These are phyloP conservation scores for Sphenodon punctatus DNA, from an alignment of 2,797 vertebrate genomes.

Conservation along the genomic window DNA sequence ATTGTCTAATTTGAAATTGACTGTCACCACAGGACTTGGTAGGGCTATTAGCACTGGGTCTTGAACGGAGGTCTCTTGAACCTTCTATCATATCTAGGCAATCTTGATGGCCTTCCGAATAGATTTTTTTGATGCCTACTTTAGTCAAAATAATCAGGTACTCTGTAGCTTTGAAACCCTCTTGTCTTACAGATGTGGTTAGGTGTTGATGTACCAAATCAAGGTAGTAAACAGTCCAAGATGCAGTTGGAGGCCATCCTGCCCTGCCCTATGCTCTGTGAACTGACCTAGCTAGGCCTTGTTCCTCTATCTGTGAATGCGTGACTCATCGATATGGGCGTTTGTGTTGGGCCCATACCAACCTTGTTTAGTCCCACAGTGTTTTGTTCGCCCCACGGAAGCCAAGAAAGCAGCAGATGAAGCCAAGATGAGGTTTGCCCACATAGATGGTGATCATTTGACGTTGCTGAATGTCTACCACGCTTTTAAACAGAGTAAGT, in stretches of 20 bases:
- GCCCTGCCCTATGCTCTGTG: constrained; percentile 90
- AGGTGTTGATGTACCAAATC: constrained; percentile 90
- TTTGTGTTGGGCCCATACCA: constrained; percentile 99
- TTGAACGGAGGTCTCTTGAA: constrained; percentile 59
- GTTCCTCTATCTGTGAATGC: constrained; percentile 95
- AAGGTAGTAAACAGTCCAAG: constrained; percentile 83
- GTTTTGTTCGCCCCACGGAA: constrained; percentile 98
- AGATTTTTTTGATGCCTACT: constrained; percentile 73
- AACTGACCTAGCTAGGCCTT: constrained; percentile 97
- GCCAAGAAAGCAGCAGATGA: constrained; percentile 99
- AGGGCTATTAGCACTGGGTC: constrained; percentile 80
- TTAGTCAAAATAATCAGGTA: constrained; percentile 82
- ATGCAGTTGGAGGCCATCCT: constrained; percentile 89
- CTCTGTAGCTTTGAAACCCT: constrained; percentile 94
- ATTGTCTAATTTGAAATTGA: constrained; percentile 2
- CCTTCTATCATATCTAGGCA: constrained; percentile 47
- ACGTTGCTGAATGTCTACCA: constrained; percentile 99
- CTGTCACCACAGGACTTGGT: constrained; percentile 53
- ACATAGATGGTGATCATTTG: constrained; percentile 99
- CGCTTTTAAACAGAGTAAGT: constrained; percentile 99
- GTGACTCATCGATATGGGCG: constrained; percentile 99
- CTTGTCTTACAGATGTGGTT: constrained; percentile 97
- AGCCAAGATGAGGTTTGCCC: constrained; percentile 99
- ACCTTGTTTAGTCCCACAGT: constrained; percentile 99
- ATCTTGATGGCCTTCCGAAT: constrained; percentile 80